phyloP scores from a whole-genome alignment of 2,888 invertebrate species.

The Argyra leucocephala region DNA sequence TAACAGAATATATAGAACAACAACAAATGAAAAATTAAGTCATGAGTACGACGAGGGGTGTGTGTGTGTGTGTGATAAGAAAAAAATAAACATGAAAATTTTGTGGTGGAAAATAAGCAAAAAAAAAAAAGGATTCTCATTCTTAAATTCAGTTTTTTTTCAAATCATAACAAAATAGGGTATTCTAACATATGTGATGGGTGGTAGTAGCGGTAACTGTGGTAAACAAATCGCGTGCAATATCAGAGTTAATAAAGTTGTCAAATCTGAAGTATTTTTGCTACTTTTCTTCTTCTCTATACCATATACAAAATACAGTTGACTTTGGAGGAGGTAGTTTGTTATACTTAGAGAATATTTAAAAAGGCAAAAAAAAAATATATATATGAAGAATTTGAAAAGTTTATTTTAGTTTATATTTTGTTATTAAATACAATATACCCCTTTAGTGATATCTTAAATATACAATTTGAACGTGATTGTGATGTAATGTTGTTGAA shows the following conservation, averaged over 20 bases:
- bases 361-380: not conserved
- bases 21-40: too few species aligned
- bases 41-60: too few species aligned
- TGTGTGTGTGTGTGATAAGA: too few species aligned
- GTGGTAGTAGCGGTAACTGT: slow-evolving; percentile 12
- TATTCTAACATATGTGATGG: not conserved
- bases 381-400: not conserved
- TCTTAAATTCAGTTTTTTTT: too few species aligned
- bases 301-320: not conserved
- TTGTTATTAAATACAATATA: too few species aligned
- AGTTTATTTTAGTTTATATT: not conserved
- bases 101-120: too few species aligned
- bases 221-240: slow-evolving; percentile 24
- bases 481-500: too few species aligned
- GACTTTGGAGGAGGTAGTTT: not conserved
- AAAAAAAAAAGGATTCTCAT: not conserved
- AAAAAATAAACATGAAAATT: too few species aligned
- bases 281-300: too few species aligned
- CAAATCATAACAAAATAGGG: not conserved
- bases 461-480: too few species aligned
- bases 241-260: slow-evolving; percentile 26
- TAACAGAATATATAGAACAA: too few species aligned
- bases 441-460: too few species aligned
- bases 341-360: not conserved
- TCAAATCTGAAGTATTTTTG: slow-evolving; percentile 21